A percentile compares a stretch with the other conserved stretches of the same genome.
Evolutionary conservation across 2,888 invertebrate species (phyloP).

Genomic region (Leucania comma): DNA sequence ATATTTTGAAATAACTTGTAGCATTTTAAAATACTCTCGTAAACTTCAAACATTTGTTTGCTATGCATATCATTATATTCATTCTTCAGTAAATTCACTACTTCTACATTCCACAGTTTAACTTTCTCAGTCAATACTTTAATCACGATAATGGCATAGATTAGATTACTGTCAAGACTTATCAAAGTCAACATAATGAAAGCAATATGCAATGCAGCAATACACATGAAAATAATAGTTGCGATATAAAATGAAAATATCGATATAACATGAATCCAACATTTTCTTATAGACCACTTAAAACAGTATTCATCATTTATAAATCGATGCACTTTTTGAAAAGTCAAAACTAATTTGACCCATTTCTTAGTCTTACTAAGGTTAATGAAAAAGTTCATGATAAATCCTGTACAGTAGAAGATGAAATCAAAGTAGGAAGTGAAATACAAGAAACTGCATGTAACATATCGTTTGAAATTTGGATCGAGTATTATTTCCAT

Average conservation of each 20-base stretch:
- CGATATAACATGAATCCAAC: slow-evolving; percentile 19
- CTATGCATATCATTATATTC: neutral
- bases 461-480: slow-evolving; percentile 16
- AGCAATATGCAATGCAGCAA: slow-evolving; percentile 26
- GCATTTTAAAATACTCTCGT: slow-evolving; percentile 25
- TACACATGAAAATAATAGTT: neutral
- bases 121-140: slow-evolving; percentile 25
- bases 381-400: slow-evolving; percentile 27
- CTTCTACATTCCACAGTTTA: slow-evolving; percentile 23
- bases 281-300: slow-evolving; percentile 7
- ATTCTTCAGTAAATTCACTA: neutral
- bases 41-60: neutral
- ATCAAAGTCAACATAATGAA: slow-evolving; percentile 16
- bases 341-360: slow-evolving; percentile 22
- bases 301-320: slow-evolving; percentile 5
- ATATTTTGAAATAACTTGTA: slow-evolving; percentile 20
- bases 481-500: slow-evolving; percentile 11
- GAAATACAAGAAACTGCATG: slow-evolving; percentile 16
- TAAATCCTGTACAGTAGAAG: slow-evolving; percentile 30
- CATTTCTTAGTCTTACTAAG: slow-evolving; percentile 16
- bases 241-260: slow-evolving; percentile 12
- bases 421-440: slow-evolving; percentile 23
- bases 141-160: slow-evolving; percentile 24
- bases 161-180: slow-evolving; percentile 28
- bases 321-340: slow-evolving; percentile 31